Base-by-base conservation (phyloP, 2,888 invertebrate genomes). In the Drosophila austrosaltans region DNA sequence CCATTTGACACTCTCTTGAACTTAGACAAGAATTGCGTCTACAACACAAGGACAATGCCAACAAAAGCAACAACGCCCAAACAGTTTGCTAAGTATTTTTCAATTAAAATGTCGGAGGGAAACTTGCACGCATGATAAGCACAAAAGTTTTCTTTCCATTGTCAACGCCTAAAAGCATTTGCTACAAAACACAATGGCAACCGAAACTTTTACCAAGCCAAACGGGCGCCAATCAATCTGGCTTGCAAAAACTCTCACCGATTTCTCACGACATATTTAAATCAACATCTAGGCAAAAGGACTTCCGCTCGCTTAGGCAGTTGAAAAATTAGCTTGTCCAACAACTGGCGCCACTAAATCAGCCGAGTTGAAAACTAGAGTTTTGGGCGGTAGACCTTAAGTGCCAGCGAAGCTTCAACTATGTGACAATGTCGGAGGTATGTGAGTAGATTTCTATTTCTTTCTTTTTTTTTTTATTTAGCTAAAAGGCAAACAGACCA, bases 311-410 rank as follows among this genome's bases (percentile, higher is more conserved):
- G 83, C 71, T 89, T 89, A 82, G 87, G 78, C 89, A 74, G 75
- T 80, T 88, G 89, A 88, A 86, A 85, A 89, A 89, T 89, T 73
- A 87, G 81, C 89, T 89, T 89, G 82, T 68, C 82, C 75, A 67
- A 71, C 85, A 71, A 79, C 75, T 83, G 83, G 88, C 88, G 89
- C 89, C 89, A 83, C 69, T 58, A 69, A 87, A 79, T 73, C 61
- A 28, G 40, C 28, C 12, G n/a, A 16, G 53, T 25, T 61, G 74
- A 36, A 36, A 36, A 36, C 67, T 71, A 16, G 58, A 6, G 22
- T 16, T 67, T 67, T 75, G 58, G 32, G 25, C 39, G 3, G 44
- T 40, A 54, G 48, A 60, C 59, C 68, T 63, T 66, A 77, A 77
- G 77, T 71, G 77, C 72, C 72, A 42, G 62, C 64, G 66, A 64